Conservation (phyloP, 2,797 vertebrate species). For the Setipinna tenuifilis region DNA sequence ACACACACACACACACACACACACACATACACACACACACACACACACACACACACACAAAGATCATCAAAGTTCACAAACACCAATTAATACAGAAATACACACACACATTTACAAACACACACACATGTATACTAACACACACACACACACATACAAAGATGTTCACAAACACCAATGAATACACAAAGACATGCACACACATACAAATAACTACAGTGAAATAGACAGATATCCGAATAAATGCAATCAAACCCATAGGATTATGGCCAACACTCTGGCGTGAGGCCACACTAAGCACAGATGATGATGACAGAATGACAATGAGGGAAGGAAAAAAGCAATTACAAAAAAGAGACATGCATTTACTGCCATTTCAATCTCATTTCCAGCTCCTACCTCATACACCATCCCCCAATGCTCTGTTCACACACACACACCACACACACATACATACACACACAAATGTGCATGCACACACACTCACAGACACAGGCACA, state of each 20-base stretch:
- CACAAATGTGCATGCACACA: neutral
- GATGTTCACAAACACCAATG: neutral
- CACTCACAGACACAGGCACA: neutral
- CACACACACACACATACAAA: neutral
- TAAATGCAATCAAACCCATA: too few relatives aligned
- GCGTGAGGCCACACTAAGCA: neutral
- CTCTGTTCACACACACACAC: neutral
- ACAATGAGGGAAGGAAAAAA: constrained; percentile 16
- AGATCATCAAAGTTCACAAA: neutral
- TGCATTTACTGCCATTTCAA: constrained; percentile 14
- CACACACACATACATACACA: neutral
- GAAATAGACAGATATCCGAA: neutral
- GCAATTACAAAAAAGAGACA: constrained; percentile 5
- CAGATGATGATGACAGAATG: neutral
- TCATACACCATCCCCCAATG: neutral
- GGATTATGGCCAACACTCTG: neutral
- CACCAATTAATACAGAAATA: neutral
- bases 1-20: constrained; percentile 15
- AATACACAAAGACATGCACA: neutral
- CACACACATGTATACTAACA: neutral
- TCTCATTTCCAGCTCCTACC: neutral
- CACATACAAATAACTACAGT: neutral
- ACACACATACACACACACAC: constrained; percentile 11
- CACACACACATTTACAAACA: neutral
- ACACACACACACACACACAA: neutral